These are phyloP conservation scores for Agrypnus murinus DNA, from an alignment of 2,888 invertebrate species.

Conservation along the genomic window DNA sequence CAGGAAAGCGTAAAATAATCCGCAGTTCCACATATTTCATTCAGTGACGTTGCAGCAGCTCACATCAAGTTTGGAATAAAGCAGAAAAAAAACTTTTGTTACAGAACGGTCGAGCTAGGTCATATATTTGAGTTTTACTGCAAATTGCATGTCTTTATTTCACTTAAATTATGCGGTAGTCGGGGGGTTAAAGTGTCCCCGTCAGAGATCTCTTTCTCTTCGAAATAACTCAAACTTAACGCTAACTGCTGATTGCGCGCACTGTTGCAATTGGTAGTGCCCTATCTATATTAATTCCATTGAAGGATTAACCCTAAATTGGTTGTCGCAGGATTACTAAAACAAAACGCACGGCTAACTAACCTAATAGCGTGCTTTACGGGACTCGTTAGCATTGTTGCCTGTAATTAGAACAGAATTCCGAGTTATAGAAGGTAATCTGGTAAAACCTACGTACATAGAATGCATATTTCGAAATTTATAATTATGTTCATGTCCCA, in stretches of 20 bases:
- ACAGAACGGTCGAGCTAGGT: constrained; percentile 20
- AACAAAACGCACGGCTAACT: constrained; percentile 54
- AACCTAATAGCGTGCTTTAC: constrained; percentile 56
- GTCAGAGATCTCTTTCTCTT: constrained; percentile 19
- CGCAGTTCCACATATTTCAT: constrained; percentile 21
- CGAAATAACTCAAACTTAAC: constrained; percentile 27
- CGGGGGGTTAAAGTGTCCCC: constrained; percentile 17
- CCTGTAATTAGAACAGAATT: constrained; percentile 55
- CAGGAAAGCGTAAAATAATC: constrained; percentile 31
- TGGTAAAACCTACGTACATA: constrained; percentile 43
- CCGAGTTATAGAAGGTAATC: constrained; percentile 53
- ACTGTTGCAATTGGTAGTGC: constrained; percentile 42
- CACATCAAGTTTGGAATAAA: constrained; percentile 3
- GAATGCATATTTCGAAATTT: constrained; percentile 49
- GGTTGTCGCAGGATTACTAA: constrained; percentile 57
- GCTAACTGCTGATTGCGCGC: constrained; percentile 42
- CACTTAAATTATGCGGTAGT: constrained; percentile 39
- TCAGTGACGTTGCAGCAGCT: constrained; percentile 20
- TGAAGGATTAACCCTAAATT: constrained; percentile 57
- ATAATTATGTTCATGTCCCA: constrained; percentile 27
- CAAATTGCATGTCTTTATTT: constrained; percentile 41
- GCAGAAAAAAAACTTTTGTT: constrained; percentile 26
- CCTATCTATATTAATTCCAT: constrained; percentile 55
- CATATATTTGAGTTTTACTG: constrained; percentile 42
- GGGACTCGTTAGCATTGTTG: constrained; percentile 55